Percentiles rank a stretch among this genome's conserved stretches.
These are phyloP conservation scores for Tenebrosternarchus preto DNA, from an alignment of 2,113 vertebrate species.

Conservation along the genomic window DNA sequence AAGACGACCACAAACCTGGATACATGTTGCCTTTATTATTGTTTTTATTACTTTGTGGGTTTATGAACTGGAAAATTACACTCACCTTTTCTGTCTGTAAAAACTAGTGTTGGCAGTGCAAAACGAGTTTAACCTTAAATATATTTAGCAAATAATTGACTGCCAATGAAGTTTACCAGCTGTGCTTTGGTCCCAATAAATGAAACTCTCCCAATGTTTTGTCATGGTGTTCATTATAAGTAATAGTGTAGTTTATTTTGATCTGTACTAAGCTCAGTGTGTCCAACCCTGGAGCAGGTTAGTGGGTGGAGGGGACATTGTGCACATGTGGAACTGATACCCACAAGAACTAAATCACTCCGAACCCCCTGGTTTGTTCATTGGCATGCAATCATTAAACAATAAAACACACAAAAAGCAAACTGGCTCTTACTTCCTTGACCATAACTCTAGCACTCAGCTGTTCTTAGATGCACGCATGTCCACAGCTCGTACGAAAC, in stretches of 20 bases:
- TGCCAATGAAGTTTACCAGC: conserved; percentile 24
- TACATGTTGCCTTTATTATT: conserved; percentile 70
- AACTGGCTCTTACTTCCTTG: not conserved
- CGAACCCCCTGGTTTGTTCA: not conserved
- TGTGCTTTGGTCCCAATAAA: conserved; percentile 42
- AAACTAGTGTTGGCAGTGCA: conserved; percentile 24
- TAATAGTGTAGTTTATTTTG: not conserved
- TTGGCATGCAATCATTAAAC: not conserved
- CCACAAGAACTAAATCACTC: not conserved
- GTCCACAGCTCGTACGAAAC: not conserved
- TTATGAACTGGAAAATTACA: conserved; percentile 51
- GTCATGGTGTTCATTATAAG: not conserved
- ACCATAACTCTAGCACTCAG: not conserved
- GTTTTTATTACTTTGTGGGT: conserved; percentile 41
- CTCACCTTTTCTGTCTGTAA: conserved; percentile 40
- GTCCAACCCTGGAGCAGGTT: not conserved
- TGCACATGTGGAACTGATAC: not conserved
- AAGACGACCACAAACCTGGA: conserved; percentile 56
- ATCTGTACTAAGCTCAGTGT: not conserved
- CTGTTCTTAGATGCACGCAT: not conserved
- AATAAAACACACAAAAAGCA: not conserved
- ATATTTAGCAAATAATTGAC: conserved; percentile 26
- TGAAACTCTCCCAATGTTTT: not conserved
- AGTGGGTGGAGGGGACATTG: too few relatives aligned
- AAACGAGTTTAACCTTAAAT: conserved; percentile 45